A percentile compares a stretch with the other conserved stretches of the same genome.
Conservation (phyloP, 2,797 vertebrate genomes). For the Myotis vivesi region DNA sequence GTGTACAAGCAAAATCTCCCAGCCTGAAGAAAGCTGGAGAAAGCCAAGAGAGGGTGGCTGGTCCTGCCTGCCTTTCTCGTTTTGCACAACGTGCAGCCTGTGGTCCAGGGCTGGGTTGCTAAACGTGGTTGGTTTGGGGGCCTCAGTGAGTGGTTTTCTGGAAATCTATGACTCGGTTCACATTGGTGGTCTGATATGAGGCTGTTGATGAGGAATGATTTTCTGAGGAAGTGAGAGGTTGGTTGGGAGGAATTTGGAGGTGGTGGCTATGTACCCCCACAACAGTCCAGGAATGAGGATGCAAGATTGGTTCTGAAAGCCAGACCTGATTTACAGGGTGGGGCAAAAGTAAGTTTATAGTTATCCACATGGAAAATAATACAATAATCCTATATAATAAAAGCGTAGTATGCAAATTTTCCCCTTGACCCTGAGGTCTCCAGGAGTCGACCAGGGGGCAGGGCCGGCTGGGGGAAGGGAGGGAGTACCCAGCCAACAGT, state of each 20-base stretch:
- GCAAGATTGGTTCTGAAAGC: neutral
- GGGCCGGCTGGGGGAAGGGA: too few species aligned
- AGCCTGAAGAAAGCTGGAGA: neutral
- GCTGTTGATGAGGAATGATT: neutral
- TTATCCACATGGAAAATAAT: neutral
- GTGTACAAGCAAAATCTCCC: neutral
- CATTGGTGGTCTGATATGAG: rapidly evolving
- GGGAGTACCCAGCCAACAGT: too few species aligned
- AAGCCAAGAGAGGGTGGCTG: neutral
- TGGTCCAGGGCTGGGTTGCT: rapidly evolving
- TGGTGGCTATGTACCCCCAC: rapidly evolving
- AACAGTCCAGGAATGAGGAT: neutral
- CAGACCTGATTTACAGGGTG: neutral
- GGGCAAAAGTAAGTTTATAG: neutral
- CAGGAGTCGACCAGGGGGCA: too few species aligned
- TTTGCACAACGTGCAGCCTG: rapidly evolving
- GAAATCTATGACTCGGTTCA: rapidly evolving
- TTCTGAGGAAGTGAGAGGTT: neutral
- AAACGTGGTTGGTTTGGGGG: rapidly evolving
- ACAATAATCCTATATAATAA: neutral
- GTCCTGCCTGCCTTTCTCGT: neutral
- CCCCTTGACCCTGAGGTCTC: too few species aligned
- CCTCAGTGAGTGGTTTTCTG: rapidly evolving
- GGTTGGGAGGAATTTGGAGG: neutral
- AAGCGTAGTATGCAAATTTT: too few species aligned